phyloP scores from a whole-genome alignment of 2,888 invertebrate genomes.

The Celastrina argiolus region DNA sequence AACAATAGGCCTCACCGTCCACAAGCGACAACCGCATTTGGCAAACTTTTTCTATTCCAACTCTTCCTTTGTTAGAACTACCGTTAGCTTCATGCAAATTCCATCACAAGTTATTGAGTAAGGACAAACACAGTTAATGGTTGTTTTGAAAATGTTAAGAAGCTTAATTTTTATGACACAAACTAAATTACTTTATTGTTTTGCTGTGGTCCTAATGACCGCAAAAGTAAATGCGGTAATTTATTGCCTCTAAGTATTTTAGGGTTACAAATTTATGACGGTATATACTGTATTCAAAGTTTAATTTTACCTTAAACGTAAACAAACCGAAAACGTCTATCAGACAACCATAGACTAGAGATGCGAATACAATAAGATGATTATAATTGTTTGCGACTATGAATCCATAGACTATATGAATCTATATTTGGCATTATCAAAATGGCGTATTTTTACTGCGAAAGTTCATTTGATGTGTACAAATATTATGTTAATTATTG shows the following conservation, averaged over 20 bases:
- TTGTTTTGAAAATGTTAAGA: background rate
- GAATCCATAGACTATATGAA: no score
- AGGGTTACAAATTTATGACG: background rate
- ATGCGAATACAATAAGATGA: no score
- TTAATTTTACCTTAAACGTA: no score
- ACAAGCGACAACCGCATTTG: background rate
- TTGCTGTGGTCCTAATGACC: background rate
- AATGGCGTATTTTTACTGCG: no score
- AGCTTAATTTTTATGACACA: constrained; percentile 8
- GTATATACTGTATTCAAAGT: background rate
- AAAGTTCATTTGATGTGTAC: no score
- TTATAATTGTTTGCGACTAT: no score
- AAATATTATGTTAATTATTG: no score
- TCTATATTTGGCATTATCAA: no score
- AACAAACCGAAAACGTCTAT: no score
- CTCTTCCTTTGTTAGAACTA: background rate
- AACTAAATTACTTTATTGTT: background rate
- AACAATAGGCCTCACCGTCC: background rate
- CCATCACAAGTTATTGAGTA: background rate
- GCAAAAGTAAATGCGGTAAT: background rate
- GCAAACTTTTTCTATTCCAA: constrained; percentile 1
- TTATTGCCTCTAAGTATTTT: background rate
- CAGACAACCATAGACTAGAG: no score
- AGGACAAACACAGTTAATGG: background rate
- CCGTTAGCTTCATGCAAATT: background rate